Evolutionary conservation across 2,797 vertebrate species (phyloP).

Genomic region (Catamblyrhynchus diadema): DNA sequence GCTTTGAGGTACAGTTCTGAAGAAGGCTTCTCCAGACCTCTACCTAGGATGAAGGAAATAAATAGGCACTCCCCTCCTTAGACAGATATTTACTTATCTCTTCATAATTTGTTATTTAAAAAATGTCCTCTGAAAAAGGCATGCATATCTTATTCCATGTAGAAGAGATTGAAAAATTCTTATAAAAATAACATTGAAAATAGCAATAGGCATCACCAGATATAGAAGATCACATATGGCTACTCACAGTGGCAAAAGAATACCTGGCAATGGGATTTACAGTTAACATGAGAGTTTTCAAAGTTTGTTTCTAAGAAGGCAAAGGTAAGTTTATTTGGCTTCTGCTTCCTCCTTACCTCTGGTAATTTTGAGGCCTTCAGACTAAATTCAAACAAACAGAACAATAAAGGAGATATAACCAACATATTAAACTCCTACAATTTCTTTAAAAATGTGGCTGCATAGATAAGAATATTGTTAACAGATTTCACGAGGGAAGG

Average conservation of each 20-base stretch:
- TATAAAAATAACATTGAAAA: background rate
- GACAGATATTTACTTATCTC: background rate
- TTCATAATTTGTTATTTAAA: background rate
- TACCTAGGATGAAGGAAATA: background rate
- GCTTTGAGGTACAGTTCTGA: background rate
- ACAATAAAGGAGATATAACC: background rate
- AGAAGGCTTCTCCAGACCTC: background rate
- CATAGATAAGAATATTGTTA: background rate
- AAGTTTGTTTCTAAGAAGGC: background rate
- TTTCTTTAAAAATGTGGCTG: background rate
- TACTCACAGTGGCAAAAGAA: background rate
- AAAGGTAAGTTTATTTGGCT: background rate
- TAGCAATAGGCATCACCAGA: background rate
- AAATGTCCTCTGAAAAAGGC: background rate
- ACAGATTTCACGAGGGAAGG: background rate
- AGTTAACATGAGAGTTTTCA: background rate
- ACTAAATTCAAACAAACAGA: background rate
- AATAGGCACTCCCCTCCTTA: background rate
- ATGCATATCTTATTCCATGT: background rate
- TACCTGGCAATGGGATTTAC: background rate
- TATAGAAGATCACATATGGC: background rate
- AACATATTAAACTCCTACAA: background rate
- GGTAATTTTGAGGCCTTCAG: background rate
- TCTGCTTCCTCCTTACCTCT: background rate
- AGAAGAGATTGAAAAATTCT: background rate